These are phyloP conservation scores for Apostichopus californicus DNA, from an alignment of 35 echinoderm and acorn worm genomes.

Conservation along the genomic window DNA sequence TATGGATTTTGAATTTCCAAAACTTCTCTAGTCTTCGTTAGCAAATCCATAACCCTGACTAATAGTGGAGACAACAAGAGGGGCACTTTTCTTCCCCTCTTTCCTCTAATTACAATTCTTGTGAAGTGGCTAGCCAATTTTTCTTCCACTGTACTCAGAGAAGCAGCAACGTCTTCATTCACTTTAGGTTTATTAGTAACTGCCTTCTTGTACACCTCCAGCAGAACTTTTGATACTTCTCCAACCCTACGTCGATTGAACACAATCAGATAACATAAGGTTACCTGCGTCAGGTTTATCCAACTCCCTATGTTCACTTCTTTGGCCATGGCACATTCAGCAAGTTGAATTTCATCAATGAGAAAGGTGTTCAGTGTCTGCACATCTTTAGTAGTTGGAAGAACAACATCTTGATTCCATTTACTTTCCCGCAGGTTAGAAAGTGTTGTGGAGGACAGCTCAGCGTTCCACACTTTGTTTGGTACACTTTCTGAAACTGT, in stretches of 20 bases:
- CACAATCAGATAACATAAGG: conserved; percentile 13
- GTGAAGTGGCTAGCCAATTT: conserved; percentile 25
- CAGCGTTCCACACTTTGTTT: conserved; percentile 5
- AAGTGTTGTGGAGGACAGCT: conserved; percentile 4
- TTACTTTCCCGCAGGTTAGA: conserved; percentile 1
- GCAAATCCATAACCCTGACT: conserved; percentile 33
- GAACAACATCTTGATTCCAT: conserved; percentile 5
- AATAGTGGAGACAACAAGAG: conserved; percentile 17
- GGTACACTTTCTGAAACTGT: conserved; percentile 35
- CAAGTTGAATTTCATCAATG: too few relatives aligned
- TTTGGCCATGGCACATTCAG: too few relatives aligned
- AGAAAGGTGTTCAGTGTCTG: too few relatives aligned
- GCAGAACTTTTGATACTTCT: conserved; percentile 19
- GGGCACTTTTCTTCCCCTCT: conserved; percentile 49
- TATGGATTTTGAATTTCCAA: conserved; percentile 31
- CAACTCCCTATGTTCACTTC: neutral
- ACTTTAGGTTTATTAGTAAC: neutral
- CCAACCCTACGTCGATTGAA: conserved; percentile 49
- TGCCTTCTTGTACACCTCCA: neutral
- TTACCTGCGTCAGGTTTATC: conserved; percentile 14
- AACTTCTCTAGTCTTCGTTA: too few relatives aligned
- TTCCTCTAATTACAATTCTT: conserved; percentile 46
- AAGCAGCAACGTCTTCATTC: conserved; percentile 8
- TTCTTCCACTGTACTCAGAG: conserved; percentile 6
- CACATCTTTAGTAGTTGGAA: conserved; percentile 12